Evolutionary conservation across 2,888 invertebrate genomes (phyloP), one percentile per base, ranked within the genome.

Genomic region (Diaprepes abbreviatus): DNA sequence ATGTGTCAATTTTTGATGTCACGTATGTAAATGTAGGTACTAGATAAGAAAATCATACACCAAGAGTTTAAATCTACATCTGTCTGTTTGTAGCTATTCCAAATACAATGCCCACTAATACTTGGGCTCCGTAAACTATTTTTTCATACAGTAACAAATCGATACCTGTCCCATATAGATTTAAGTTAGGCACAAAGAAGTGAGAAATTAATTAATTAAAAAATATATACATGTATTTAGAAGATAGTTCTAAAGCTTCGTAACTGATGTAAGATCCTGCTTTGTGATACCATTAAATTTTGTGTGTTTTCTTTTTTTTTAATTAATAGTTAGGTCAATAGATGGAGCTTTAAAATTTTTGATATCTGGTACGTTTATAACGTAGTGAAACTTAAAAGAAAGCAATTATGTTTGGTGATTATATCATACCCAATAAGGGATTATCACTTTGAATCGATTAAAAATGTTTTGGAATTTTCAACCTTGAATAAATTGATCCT

Each of bases 1-100:
- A 24, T 45, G 0, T 24, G 45, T 45, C 45, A 45, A 45, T 40
- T 45, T 45, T 45, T 9, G 16, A 45, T 24, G 24, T 45, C 24
- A 12, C n/a, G 7, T n/a, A 24, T 21, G 45, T 12, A 45, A 45
- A 24, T 45, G n/a, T n/a, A 45, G 45, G 16, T 17, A 21, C 9
- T 43, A 43, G 43, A 43, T 12, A 2, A 17, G 10, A 43, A 19
- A n/a, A n/a, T n/a, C 4, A 1, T 38, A 45, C 45, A 19, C n/a
- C 19, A 45, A 19, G 19, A 45, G 19, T 45, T 45, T 21, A n/a
- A 45, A 45, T 21, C 21, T 45, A 40, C 10, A 9, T 38, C 2
- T 36, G 12, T 28, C 33, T 33, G 2, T 33, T 4, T 38, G 16
- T 38, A 16, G 45, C n/a, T 45, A 45, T 21, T 21, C 17, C 45